These are phyloP conservation scores for Leptodactylus fallax DNA, from an alignment of 2,797 vertebrate species.

Conservation along the genomic window DNA sequence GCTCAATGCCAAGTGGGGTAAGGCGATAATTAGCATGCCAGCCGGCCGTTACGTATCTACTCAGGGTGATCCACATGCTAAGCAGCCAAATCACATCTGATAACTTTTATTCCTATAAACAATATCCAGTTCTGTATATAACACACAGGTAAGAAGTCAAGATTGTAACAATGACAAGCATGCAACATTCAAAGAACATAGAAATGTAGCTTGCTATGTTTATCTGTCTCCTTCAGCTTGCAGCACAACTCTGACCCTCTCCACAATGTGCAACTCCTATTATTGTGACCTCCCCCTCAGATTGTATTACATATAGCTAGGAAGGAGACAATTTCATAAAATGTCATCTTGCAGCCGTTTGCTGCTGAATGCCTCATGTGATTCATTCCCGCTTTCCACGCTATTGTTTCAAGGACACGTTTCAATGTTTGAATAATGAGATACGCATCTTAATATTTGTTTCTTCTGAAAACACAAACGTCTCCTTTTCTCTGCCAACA, in stretches of 20 bases:
- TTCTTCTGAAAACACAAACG: constrained; percentile 17
- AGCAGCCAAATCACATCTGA: not conserved
- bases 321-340: constrained; percentile 32
- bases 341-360: constrained; percentile 16
- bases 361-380: not conserved
- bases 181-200: not conserved
- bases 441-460: constrained; percentile 27
- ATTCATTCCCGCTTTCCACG: not conserved
- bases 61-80: not conserved
- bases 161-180: not conserved
- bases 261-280: constrained; percentile 27
- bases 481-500: not conserved
- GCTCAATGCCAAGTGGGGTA: not conserved
- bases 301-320: not conserved
- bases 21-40: not conserved
- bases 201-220: not conserved
- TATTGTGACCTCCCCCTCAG: not conserved
- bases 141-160: no score
- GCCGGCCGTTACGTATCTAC: not conserved
- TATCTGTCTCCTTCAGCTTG: not conserved
- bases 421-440: constrained; percentile 43
- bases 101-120: not conserved
- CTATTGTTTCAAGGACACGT: constrained; percentile 34
- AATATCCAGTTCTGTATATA: not conserved
- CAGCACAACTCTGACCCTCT: not conserved